Percentiles rank a stretch among this genome's conserved stretches.
Conservation (phyloP, 2,797 vertebrate genomes). For the Chrosomus eos region DNA sequence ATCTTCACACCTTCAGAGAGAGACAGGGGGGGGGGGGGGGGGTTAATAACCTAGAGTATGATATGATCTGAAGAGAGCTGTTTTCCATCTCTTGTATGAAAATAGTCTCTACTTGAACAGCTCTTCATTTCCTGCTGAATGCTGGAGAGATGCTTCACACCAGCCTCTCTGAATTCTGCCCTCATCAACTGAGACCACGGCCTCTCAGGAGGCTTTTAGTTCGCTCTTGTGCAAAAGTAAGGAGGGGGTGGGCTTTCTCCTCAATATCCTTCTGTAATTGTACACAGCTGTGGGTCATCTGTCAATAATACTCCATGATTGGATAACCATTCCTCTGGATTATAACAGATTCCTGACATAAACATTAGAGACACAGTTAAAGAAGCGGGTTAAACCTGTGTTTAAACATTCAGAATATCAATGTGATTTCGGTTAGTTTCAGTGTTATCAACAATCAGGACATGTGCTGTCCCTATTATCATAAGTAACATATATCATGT, state of each 20-base stretch:
- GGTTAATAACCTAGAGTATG: constrained; percentile 56
- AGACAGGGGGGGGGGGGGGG: background rate
- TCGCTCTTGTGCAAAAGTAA: background rate
- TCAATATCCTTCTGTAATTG: constrained; percentile 40
- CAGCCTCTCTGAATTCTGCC: constrained; percentile 5
- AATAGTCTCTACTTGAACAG: constrained; percentile 53
- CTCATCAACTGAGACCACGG: background rate
- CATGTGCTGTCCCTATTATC: constrained; percentile 33
- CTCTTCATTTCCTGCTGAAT: constrained; percentile 41
- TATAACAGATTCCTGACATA: background rate
- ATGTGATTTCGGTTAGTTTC: background rate
- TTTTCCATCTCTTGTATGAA: constrained; percentile 59
- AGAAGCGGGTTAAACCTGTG: background rate
- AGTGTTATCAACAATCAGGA: constrained; percentile 2
- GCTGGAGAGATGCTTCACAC: constrained; percentile 35
- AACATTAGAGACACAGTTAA: constrained; percentile 2
- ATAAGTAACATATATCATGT: constrained; percentile 23
- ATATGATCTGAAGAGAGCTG: constrained; percentile 55
- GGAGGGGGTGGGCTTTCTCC: background rate
- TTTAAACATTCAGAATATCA: background rate
- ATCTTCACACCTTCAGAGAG: constrained; percentile 34
- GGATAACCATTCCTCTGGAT: constrained; percentile 19
- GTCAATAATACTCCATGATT: constrained; percentile 20
- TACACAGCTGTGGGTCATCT: constrained; percentile 30
- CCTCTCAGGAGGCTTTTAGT: constrained; percentile 13